Conservation (phyloP, 2,113 vertebrate species). For the Deroptyus accipitrinus region DNA sequence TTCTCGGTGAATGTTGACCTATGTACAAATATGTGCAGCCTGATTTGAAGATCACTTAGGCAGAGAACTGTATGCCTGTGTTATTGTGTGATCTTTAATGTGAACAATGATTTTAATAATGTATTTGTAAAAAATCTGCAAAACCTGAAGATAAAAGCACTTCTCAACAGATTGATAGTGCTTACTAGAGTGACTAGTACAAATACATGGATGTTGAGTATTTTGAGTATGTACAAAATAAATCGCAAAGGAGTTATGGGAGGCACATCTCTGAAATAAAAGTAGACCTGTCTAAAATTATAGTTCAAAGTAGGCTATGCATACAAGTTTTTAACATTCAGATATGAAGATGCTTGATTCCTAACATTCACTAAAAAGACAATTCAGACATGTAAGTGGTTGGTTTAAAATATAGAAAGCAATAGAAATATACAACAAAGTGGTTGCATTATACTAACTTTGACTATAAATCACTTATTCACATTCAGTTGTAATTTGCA, state of each 20-base stretch:
- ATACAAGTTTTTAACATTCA: background rate
- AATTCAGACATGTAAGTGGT: background rate
- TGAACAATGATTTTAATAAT: background rate
- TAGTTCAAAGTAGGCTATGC: background rate
- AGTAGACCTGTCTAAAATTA: background rate
- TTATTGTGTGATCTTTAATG: background rate
- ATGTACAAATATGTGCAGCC: background rate
- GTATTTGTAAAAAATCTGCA: background rate
- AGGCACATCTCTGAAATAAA: background rate
- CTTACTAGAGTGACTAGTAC: background rate
- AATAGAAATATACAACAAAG: background rate
- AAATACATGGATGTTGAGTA: background rate
- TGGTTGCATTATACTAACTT: background rate
- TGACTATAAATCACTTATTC: background rate
- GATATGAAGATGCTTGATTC: background rate
- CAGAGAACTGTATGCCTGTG: background rate
- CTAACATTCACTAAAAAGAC: background rate
- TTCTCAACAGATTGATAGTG: background rate
- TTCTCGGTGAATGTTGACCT: background rate
- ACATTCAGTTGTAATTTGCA: background rate
- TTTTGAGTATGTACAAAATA: background rate
- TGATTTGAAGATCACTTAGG: background rate
- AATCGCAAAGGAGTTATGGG: background rate
- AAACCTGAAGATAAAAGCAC: background rate
- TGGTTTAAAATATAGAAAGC: background rate